Base-by-base conservation (phyloP, 2,888 invertebrate genomes). In the Macaria notata region DNA sequence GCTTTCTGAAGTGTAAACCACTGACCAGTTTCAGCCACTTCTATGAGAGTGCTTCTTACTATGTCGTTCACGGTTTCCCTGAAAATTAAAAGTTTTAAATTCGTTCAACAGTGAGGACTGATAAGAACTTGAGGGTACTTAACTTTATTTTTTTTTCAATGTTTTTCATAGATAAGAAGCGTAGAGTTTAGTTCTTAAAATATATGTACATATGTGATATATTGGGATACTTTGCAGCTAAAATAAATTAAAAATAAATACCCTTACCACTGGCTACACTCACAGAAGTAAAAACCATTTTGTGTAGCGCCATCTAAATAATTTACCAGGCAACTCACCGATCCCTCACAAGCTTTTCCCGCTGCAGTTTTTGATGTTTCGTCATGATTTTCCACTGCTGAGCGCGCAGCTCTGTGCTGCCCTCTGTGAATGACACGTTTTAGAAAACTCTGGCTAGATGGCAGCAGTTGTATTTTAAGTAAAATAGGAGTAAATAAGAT, bases 301-400 rank as follows among this genome's bases (percentile, higher is more conserved):
- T n/a, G n/a, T n/a, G n/a, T n/a, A n/a, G 19, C 72, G 79, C 76
- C 88, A 84, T 82, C 88, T 87, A 7, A 46, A 3, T 3, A 9
- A 5, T 46, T 0, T 4, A 1, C 1, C 3, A 7, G 3, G 54
- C 30, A 73, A 76, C 86, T 78, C 53, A 89, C 89, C 86, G 78
- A 63, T 88, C 84, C 31, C 73, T 73, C 0, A 63, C 54, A 29
- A 87, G 75, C 63, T 88, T 88, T 31, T 75, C 75, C 4, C 70
- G 68, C 61, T 83, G 77, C 9, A 77, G 73, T 55, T 70, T 75
- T 61, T 81, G 76, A 41, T 59, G 67, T 63, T 78, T 78, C 54
- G 52, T 67, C 6, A 46, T 46, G 45, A 65, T 68, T 39, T 63
- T 65, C 71, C 72, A 71, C 38, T 57, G 66, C 33, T 66, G 69